Percentiles rank a stretch among this genome's conserved stretches.
These are phyloP conservation scores for Pocillopora meandrina DNA, from an alignment of 92 coral and sea anemone species.

Conservation along the genomic window DNA sequence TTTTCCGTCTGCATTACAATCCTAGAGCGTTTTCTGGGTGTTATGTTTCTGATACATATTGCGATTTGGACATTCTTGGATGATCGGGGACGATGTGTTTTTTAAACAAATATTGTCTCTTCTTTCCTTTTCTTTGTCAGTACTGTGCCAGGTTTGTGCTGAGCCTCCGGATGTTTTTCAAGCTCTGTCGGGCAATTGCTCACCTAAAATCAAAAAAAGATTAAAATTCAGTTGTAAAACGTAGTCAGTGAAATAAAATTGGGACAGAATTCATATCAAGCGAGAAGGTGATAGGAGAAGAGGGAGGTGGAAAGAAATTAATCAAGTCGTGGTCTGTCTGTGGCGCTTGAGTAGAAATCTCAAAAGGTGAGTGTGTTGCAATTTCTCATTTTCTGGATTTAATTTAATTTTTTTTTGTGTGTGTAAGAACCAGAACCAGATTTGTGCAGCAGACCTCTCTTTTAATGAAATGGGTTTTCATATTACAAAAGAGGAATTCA, in stretches of 20 bases:
- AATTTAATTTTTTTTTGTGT: no score
- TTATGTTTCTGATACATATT: neutral
- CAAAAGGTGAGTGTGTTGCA: no score
- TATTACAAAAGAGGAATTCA: no score
- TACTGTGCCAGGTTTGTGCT: slow-evolving; percentile 97
- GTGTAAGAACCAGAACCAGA: no score
- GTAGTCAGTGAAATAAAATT: neutral
- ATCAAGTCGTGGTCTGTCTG: no score
- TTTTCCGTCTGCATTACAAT: neutral
- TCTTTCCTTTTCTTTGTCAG: slow-evolving; percentile 97
- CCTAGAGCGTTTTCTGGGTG: neutral
- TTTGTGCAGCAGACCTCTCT: no score
- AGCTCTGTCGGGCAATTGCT: slow-evolving; percentile 91
- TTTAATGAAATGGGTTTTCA: no score
- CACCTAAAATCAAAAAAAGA: slow-evolving; percentile 57
- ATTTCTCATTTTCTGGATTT: no score
- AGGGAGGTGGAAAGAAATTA: no score
- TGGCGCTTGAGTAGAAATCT: no score
- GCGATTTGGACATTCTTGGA: neutral
- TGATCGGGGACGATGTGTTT: neutral
- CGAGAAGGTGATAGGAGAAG: neutral
- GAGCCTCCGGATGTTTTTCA: slow-evolving; percentile 97
- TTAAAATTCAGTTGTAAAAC: neutral
- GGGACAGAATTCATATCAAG: neutral
- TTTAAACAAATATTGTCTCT: slow-evolving; percentile 93